These are phyloP conservation scores for Zeus faber DNA, from an alignment of 2,113 vertebrate species.

Conservation along the genomic window DNA sequence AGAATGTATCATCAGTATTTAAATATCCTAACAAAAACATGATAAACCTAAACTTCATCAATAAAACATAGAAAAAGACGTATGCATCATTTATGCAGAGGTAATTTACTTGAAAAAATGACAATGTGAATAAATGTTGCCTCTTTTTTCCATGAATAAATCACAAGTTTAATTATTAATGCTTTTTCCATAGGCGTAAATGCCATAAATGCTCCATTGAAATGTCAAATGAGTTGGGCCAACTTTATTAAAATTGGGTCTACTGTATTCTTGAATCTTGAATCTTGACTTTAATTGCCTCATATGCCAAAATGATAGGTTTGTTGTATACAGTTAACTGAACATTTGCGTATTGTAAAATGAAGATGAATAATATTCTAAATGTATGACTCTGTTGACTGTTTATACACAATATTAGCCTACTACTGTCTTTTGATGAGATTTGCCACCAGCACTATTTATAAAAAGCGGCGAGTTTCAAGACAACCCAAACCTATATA, in stretches of 20 bases:
- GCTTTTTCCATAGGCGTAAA: neutral
- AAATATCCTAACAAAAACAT: neutral
- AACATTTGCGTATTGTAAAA: neutral
- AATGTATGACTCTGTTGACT: neutral
- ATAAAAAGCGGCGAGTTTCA: too few species aligned
- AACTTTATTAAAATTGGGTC: too few species aligned
- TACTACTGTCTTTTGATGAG: neutral
- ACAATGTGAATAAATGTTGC: slow-evolving; percentile 11
- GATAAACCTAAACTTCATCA: neutral
- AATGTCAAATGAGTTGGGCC: neutral
- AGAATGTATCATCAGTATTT: neutral
- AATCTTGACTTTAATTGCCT: neutral
- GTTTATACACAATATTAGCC: too few species aligned
- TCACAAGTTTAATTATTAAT: slow-evolving; percentile 15
- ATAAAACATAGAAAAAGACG: slow-evolving; percentile 5
- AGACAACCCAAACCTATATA: too few species aligned
- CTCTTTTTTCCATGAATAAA: slow-evolving; percentile 7
- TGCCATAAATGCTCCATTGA: neutral
- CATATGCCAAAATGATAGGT: neutral
- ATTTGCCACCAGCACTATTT: neutral
- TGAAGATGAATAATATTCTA: neutral
- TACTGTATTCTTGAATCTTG: too few species aligned
- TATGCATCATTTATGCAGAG: slow-evolving; percentile 17
- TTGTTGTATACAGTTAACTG: neutral
- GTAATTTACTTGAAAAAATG: slow-evolving; percentile 10